Percentiles rank a stretch among this genome's conserved stretches.
Conservation (phyloP, 2,888 invertebrate genomes). For the Drepana falcataria region DNA sequence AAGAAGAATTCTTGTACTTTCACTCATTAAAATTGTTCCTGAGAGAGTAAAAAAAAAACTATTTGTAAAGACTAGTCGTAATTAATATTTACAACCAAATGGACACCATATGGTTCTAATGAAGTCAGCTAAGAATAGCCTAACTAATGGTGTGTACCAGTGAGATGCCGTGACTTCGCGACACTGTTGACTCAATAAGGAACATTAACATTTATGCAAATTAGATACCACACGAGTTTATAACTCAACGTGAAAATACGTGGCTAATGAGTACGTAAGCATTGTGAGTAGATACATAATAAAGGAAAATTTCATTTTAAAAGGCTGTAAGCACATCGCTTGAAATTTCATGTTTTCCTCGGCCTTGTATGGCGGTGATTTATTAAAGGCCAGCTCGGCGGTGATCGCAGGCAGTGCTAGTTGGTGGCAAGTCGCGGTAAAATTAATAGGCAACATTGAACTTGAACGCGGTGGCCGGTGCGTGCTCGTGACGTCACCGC, state of each 20-base stretch:
- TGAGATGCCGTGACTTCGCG: no score
- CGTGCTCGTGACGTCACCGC: slow-evolving; percentile 63
- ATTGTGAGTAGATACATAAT: no score
- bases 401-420: slow-evolving; percentile 20
- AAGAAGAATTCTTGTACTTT: not conserved
- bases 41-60: no score
- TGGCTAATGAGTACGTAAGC: not conserved
- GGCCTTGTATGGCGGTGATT: not conserved
- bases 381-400: not conserved
- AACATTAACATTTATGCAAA: not conserved
- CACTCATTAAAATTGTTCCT: no score
- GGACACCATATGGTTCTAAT: no score
- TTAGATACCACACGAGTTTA: not conserved
- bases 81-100: no score
- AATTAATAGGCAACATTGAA: slow-evolving; percentile 73
- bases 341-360: not conserved
- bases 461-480: slow-evolving; percentile 61
- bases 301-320: not conserved
- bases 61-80: no score
- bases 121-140: not conserved
- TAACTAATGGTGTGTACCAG: no score
- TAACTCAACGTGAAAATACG: not conserved
- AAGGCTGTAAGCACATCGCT: not conserved
- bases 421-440: slow-evolving; percentile 45
- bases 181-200: not conserved